These are phyloP conservation scores for Pycnonotus jocosus DNA, from an alignment of 2,113 vertebrate genomes.

Conservation along the genomic window DNA sequence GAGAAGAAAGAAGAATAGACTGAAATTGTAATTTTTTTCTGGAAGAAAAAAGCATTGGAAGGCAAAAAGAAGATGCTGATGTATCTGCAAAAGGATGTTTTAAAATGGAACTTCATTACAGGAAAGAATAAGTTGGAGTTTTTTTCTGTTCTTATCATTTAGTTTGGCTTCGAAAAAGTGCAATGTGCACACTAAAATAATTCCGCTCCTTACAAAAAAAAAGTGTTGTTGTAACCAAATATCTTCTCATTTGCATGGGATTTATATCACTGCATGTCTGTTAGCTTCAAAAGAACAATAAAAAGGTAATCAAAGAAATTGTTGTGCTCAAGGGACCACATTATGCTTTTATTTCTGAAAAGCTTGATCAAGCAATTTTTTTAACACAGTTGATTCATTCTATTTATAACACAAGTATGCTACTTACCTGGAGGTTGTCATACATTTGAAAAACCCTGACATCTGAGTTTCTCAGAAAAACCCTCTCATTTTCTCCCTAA, in stretches of 20 bases:
- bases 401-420: constrained; percentile 36
- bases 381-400: not conserved
- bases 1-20: not conserved
- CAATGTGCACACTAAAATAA: not conserved
- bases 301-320: constrained; percentile 58
- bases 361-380: constrained; percentile 41
- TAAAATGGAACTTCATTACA: not conserved
- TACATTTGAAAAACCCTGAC: not conserved
- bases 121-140: not conserved
- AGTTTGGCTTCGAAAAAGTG: not conserved
- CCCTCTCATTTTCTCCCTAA: not conserved
- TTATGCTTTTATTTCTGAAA: constrained; percentile 42
- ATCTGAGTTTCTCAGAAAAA: not conserved
- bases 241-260: constrained; percentile 34
- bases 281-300: constrained; percentile 51
- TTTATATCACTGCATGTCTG: constrained; percentile 26
- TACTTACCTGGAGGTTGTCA: constrained; percentile 35
- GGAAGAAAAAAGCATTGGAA: not conserved
- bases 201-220: not conserved
- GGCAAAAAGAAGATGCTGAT: not conserved
- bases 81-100: not conserved
- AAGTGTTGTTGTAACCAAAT: not conserved
- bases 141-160: not conserved
- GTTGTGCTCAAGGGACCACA: constrained; percentile 32
- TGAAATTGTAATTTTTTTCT: not conserved